Conservation (phyloP, 2,113 vertebrate species). For the Nestor notabilis region DNA sequence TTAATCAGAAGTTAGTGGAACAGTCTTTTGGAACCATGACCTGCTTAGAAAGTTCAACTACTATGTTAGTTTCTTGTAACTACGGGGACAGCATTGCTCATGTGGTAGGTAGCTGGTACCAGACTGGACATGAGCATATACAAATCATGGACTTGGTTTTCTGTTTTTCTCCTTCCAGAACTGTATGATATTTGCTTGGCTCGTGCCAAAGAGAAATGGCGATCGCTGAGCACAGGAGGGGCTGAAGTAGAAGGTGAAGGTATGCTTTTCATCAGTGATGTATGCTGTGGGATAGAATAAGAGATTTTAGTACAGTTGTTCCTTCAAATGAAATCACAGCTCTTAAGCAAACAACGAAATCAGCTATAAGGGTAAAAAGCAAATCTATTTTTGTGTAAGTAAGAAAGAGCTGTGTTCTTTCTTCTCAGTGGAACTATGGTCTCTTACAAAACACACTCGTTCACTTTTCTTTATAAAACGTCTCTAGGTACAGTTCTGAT, state of each 20-base stretch:
- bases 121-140: neutral
- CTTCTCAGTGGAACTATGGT: neutral
- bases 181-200: conserved; percentile 91
- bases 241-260: conserved; percentile 82
- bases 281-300: neutral
- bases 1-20: neutral
- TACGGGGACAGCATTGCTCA: rapidly evolving
- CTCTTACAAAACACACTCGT: neutral
- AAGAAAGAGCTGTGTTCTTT: neutral
- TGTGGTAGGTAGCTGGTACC: neutral
- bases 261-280: neutral
- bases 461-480: neutral
- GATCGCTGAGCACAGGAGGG: conserved; percentile 74
- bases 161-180: conserved; percentile 72
- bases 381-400: neutral
- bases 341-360: neutral
- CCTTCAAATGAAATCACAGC: neutral
- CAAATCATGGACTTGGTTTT: neutral
- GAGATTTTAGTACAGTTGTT: neutral
- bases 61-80: neutral
- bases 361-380: neutral
- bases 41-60: neutral
- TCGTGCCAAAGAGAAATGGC: conserved; percentile 92
- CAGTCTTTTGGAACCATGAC: neutral
- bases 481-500: neutral